Evolutionary conservation across 2,888 invertebrate genomes (phyloP).

Genomic region (Eristalis tenax): DNA sequence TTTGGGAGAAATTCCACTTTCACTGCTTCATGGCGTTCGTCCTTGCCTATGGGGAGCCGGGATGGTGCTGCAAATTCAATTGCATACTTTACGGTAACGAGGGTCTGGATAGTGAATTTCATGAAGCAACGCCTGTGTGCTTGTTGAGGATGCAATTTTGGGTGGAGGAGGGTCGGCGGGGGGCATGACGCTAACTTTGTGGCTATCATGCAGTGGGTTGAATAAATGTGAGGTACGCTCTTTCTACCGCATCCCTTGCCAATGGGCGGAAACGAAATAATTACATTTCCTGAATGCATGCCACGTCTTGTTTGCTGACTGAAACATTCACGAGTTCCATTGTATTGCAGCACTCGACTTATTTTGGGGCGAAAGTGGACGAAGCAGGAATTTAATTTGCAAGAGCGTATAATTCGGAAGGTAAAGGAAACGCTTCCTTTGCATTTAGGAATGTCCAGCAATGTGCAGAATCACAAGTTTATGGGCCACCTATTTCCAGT

Average conservation of each 20-base stretch:
- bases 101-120: neutral
- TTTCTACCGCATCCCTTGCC: neutral
- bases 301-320: neutral
- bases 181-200: neutral
- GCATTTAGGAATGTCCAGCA: no score
- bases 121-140: neutral
- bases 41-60: neutral
- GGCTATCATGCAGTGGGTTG: neutral
- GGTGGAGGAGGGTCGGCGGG: neutral
- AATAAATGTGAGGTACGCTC: neutral
- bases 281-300: neutral
- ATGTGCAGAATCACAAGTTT: no score
- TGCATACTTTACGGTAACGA: constrained; percentile 6
- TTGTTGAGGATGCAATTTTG: neutral
- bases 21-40: constrained; percentile 7
- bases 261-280: neutral
- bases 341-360: neutral
- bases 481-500: no score
- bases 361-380: neutral
- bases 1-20: constrained; percentile 45
- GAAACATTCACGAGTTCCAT: neutral
- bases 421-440: no score
- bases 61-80: neutral
- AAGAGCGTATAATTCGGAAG: neutral
- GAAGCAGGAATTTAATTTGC: neutral